Evolutionary conservation across 2,888 invertebrate genomes (phyloP).

Genomic region (Itoplectis maculator): DNA sequence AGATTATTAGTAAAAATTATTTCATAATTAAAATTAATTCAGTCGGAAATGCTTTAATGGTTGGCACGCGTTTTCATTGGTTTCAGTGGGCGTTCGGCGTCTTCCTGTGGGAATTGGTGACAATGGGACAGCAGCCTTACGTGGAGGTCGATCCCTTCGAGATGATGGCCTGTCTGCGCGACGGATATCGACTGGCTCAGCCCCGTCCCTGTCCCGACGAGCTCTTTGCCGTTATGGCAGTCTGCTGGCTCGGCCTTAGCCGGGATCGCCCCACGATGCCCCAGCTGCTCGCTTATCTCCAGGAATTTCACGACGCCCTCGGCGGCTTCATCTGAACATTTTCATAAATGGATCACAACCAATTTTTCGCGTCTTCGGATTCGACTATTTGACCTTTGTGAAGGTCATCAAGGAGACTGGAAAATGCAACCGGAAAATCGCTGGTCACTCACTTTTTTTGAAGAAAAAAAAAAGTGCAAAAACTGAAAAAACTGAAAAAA

Average conservation of each 20-base stretch:
- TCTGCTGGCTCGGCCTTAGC: conserved; percentile 89
- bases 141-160: conserved; percentile 97
- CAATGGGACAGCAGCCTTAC: conserved; percentile 95
- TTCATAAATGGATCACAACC: too few relatives aligned
- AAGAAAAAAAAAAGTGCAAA: too few relatives aligned
- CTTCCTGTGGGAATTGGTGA: conserved; percentile 96
- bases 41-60: background rate
- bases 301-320: conserved; percentile 90
- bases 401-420: too few relatives aligned
- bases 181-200: conserved; percentile 95
- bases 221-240: conserved; percentile 92
- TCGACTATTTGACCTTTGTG: too few relatives aligned
- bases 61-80: conserved; percentile 41
- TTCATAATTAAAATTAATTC: too few relatives aligned
- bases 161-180: conserved; percentile 93
- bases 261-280: conserved; percentile 89
- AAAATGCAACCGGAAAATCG: too few relatives aligned
- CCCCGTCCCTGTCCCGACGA: conserved; percentile 98
- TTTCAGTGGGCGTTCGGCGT: conserved; percentile 97
- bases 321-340: conserved; percentile 88
- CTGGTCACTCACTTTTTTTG: too few relatives aligned
- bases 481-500: too few relatives aligned
- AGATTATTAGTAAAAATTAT: too few relatives aligned
- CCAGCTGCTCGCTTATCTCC: conserved; percentile 89
- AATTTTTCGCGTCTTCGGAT: too few relatives aligned